Base-by-base conservation (phyloP, 35 echinoderm and acorn worm species). In the Heliocidaris erythrogramma region DNA sequence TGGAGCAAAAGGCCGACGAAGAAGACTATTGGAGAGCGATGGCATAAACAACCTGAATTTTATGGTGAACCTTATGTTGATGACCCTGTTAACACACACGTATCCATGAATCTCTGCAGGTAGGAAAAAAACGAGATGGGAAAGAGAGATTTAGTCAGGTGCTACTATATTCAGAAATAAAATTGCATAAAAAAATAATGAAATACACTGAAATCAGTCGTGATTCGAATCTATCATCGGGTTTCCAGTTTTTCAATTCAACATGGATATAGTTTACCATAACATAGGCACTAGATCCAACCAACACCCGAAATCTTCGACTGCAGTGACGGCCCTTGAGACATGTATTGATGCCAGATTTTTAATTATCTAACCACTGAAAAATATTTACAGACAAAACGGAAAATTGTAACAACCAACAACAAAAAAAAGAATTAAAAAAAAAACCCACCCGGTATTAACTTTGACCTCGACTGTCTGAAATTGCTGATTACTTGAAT, bases 31-130 rank as follows among this genome's bases (percentile, higher is more conserved):
- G 0, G 65, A 78, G 65, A 78, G 65, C 27, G 65, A 78, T 78
- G 65, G 65, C 65, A 31, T 89, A 89, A 89, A 89, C 87, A 89
- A 89, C 31, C 87, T 89, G 87, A 32, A 21, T 5, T 89, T 27
- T 48, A n/a, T 24, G 7, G 30, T 32, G 87, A 89, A 89, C 87
- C 32, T 31, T n/a, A 47, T 13, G 87, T 48, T 30, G 30, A 18
- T 48, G 87, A 89, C 87, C 87, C 87, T 47, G 32, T 89, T 89
- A 78, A 47, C 87, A 32, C 87, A 42, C 87, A 89, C 87, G 87
- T 89, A 47, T 89, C 29, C 12, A 17, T 47, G 87, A 89, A 89
- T 89, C 87, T 48, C 30, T 89, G 87, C 65, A 78, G 65, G 65
- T 78, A 78, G 7, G 21, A 56, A 56, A 56, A n/a, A 88, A n/a